phyloP scores from a whole-genome alignment of 2,113 vertebrate species.

The Meleagris gallopavo region DNA sequence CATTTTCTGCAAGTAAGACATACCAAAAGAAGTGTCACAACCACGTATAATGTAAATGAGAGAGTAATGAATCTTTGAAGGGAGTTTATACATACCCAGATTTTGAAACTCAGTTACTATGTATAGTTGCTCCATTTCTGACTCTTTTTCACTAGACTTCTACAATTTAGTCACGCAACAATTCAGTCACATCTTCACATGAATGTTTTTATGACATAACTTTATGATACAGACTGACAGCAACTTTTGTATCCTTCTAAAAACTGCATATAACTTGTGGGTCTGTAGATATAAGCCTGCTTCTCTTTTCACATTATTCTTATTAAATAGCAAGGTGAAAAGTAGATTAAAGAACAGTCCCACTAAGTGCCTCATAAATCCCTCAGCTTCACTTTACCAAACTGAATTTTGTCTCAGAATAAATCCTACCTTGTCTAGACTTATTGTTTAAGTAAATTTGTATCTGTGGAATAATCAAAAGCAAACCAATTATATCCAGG shows the following conservation, averaged over 20 bases:
- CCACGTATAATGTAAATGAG: not conserved
- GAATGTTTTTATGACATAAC: not conserved
- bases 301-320: not conserved
- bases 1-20: not conserved
- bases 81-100: not conserved
- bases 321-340: constrained; percentile 43
- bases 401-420: constrained; percentile 68
- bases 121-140: not conserved
- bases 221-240: not conserved
- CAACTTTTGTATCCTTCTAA: not conserved
- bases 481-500: constrained; percentile 82
- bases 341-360: constrained; percentile 50
- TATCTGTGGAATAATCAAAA: constrained; percentile 82
- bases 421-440: constrained; percentile 67
- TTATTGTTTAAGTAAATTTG: constrained; percentile 81
- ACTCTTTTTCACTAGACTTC: not conserved
- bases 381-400: constrained; percentile 41
- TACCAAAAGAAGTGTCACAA: not conserved
- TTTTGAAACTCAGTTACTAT: not conserved
- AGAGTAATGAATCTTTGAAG: not conserved
- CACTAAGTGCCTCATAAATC: constrained; percentile 37
- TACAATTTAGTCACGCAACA: not conserved
- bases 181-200: not conserved
- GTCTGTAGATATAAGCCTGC: not conserved
- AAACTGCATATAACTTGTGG: not conserved